Evolutionary conservation across 2,113 vertebrate species (phyloP), one percentile per base, ranked within the genome.

Genomic region (Grammomys dolichurus): DNA sequence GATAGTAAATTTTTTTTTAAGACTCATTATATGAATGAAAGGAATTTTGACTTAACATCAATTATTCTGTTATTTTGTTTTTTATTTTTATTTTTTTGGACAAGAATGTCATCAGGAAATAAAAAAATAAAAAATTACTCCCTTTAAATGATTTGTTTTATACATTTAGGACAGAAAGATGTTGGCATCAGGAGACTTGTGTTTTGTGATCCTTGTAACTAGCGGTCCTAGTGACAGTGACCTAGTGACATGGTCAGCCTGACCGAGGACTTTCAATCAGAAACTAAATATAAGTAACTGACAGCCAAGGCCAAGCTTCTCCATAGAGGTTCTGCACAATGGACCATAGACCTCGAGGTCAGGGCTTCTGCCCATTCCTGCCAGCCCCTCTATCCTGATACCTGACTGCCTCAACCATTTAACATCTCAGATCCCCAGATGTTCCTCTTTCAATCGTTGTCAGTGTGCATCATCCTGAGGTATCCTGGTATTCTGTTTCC

Each of bases 1-100:
- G 87, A 96, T 76, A 95, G 90, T 97, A 98, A 97, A 98, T 81
- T 58, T 95, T 94, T 97, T 93, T 96, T 94, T 96, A 43, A 91
- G 92, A 89, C 89, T 96, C 84, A 84, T 96, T 95, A 95, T 90
- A 96, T 96, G 94, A 95, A 97, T 96, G 93, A 91, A 95, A 95
- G 90, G 73, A 90, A 96, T 98, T 96, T 94, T 94, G 63, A 54
- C 73, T 86, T 51, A 78, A 78, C 78, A 26, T 95, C 94, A 91
- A 96, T 48, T 26, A 6, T 22, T 81, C 65, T 54, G 28, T 24
- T 85, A 28, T 73, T 87, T 46, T 82, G 36, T 16, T 63, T 82
- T 31, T 84, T 43, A n/a, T 26, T 10, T 81, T 24, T n/a, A 11
- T 40, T 40, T 51, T 46, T 76, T 8, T 33, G 11, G 43, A 90